phyloP scores from a whole-genome alignment of 2,888 invertebrate genomes.

The Epistrophe eligans region DNA sequence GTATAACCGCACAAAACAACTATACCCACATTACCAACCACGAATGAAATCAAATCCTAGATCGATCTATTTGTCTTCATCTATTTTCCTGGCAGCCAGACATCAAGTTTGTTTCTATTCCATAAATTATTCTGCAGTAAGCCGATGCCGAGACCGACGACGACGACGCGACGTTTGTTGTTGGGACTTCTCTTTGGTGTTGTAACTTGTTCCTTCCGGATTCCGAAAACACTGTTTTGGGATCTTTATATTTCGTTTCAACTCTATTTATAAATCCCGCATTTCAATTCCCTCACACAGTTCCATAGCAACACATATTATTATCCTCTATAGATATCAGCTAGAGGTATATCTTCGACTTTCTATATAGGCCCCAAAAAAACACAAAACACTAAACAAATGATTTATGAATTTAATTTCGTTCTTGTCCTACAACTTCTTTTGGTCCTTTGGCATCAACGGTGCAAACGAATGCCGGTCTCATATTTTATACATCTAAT shows the following conservation, averaged over 20 bases:
- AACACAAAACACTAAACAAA: constrained; percentile 68
- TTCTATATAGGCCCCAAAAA: constrained; percentile 64
- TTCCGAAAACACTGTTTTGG: constrained; percentile 41
- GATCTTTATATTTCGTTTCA: constrained; percentile 13
- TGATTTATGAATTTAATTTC: constrained; percentile 75
- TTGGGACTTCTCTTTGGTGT: constrained; percentile 15
- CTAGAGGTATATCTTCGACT: constrained; percentile 50
- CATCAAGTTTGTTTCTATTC: constrained; percentile 62
- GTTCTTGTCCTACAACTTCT: constrained; percentile 45
- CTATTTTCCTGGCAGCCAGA: constrained; percentile 59
- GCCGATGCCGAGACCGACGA: constrained; percentile 8
- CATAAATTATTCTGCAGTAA: constrained; percentile 71
- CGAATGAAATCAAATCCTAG: constrained; percentile 24
- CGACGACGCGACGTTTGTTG: background rate
- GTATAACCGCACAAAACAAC: background rate
- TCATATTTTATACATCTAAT: constrained; percentile 73
- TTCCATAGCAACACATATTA: constrained; percentile 3
- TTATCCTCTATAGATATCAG: constrained; percentile 30
- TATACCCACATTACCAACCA: background rate
- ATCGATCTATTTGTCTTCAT: constrained; percentile 75
- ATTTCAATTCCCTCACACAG: background rate
- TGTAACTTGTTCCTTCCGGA: constrained; percentile 59
- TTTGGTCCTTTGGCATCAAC: background rate
- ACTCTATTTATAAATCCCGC: constrained; percentile 19
- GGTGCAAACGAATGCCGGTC: constrained; percentile 36